Percentiles rank a stretch among this genome's conserved stretches.
These are phyloP conservation scores for Paraescarpia echinospica DNA, from an alignment of 1,140 invertebrate species.

Conservation along the genomic window DNA sequence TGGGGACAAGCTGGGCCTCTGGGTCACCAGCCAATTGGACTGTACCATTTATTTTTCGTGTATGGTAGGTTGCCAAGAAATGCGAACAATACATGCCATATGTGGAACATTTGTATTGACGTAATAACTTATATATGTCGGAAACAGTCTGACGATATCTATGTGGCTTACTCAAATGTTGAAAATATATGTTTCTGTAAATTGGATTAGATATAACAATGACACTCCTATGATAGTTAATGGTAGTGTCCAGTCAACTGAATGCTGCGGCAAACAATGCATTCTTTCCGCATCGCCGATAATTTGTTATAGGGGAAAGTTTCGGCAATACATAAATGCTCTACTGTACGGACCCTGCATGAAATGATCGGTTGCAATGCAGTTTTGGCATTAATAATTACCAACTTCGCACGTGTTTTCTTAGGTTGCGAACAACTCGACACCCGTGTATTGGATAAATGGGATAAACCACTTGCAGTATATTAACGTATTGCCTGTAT, in stretches of 20 bases:
- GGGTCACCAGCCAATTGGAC: background rate
- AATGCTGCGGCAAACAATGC: background rate
- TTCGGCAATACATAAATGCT: background rate
- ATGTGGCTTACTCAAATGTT: background rate
- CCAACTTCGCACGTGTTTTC: background rate
- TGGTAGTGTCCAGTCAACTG: background rate
- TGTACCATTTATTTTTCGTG: background rate
- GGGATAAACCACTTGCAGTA: background rate
- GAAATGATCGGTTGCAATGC: background rate
- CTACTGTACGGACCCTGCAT: background rate
- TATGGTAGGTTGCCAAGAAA: background rate
- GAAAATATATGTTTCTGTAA: background rate
- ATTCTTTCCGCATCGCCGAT: background rate
- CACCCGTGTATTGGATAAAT: background rate
- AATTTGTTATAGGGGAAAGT: background rate
- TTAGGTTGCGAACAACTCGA: background rate
- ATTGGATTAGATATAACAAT: background rate
- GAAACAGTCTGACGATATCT: background rate
- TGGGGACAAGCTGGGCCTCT: background rate
- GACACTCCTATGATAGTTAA: background rate
- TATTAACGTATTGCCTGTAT: background rate
- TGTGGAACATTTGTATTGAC: background rate
- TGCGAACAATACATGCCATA: background rate
- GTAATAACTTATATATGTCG: background rate
- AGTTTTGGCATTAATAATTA: background rate